Percentiles rank a stretch among this genome's conserved stretches.
These are phyloP conservation scores for Liasis olivaceus DNA, from an alignment of 2,797 vertebrate genomes.

Conservation along the genomic window DNA sequence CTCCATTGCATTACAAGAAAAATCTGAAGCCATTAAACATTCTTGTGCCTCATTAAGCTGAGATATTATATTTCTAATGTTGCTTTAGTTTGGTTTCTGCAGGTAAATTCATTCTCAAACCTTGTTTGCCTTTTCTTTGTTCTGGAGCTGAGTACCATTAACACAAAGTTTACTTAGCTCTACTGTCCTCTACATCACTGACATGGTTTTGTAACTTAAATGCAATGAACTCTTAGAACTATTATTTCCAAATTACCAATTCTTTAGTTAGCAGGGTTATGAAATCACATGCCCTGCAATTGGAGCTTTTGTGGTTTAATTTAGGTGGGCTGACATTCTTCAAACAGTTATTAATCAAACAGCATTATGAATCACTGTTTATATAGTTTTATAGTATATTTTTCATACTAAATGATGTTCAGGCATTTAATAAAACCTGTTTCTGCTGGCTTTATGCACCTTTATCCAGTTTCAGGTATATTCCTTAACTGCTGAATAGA, in stretches of 20 bases:
- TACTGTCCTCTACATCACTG: neutral
- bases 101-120: neutral
- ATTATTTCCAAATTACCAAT: neutral
- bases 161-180: fast-evolving
- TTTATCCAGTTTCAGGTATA: neutral
- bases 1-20: neutral
- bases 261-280: neutral
- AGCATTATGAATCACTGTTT: constrained; percentile 54
- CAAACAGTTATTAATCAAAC: constrained; percentile 55
- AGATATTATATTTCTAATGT: neutral
- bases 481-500: neutral
- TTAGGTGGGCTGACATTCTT: constrained; percentile 34
- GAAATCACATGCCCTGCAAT: neutral
- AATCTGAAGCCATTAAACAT: neutral
- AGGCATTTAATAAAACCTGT: neutral
- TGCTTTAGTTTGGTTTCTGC: neutral
- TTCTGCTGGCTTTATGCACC: neutral
- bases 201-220: neutral
- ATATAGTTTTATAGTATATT: constrained; percentile 38
- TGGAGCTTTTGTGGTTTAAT: neutral
- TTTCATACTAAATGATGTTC: constrained; percentile 32
- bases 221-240: fast-evolving
- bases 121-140: neutral
- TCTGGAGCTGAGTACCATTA: neutral
- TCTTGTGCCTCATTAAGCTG: too few species aligned